phyloP scores from a whole-genome alignment of 2,113 vertebrate genomes.

The Tursiops truncatus region DNA sequence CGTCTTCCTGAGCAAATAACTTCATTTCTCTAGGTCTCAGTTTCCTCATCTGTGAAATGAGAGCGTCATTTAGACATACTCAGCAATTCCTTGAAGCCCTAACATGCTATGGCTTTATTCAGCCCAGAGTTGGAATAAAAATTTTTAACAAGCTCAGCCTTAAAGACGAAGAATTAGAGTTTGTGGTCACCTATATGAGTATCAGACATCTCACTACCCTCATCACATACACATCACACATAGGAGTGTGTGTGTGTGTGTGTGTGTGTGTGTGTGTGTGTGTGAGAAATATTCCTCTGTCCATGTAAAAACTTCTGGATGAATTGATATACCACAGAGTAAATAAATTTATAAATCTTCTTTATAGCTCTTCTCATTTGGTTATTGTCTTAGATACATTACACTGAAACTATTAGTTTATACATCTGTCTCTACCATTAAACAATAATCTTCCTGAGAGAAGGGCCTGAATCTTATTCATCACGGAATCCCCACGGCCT shows the following conservation, averaged over 20 bases:
- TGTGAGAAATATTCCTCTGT: background rate
- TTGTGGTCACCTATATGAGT: background rate
- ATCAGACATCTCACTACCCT: background rate
- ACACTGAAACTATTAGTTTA: background rate
- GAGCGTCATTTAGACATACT: background rate
- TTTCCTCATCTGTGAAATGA: background rate
- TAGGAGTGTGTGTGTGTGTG: background rate
- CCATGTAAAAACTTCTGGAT: background rate
- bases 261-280: background rate
- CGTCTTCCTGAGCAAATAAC: background rate
- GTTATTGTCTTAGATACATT: background rate
- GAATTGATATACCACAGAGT: background rate
- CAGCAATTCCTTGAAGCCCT: background rate
- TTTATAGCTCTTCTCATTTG: background rate
- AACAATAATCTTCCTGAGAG: background rate
- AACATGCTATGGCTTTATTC: background rate
- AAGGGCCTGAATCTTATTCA: background rate
- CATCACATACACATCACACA: background rate
- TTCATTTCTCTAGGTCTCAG: background rate
- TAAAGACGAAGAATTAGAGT: background rate
- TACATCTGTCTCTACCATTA: background rate
- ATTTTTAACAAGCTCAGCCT: background rate
- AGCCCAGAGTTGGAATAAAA: background rate
- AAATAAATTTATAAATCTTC: background rate
- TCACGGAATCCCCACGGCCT: background rate